A percentile compares a stretch with the other conserved stretches of the same genome.
phyloP scores from a whole-genome alignment of 2,797 vertebrate genomes.

The Pygocentrus nattereri region DNA sequence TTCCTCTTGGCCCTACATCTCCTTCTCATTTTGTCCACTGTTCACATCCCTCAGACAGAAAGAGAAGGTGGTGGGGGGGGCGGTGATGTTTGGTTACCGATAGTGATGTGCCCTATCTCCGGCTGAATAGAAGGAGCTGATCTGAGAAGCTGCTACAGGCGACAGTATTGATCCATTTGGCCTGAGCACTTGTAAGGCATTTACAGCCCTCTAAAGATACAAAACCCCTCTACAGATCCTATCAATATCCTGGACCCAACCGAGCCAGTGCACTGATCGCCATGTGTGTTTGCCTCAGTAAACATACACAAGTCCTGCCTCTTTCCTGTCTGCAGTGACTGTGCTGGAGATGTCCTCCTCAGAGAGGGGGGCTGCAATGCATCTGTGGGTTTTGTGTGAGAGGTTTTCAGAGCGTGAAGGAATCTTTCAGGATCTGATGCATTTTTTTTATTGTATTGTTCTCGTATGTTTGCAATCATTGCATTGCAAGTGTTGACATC shows the following conservation, averaged over 20 bases:
- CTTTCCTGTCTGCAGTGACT: not conserved
- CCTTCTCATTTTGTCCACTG: slow-evolving; percentile 36
- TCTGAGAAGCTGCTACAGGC: slow-evolving; percentile 34
- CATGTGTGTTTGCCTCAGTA: not conserved
- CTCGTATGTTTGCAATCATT: not conserved
- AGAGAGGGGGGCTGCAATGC: not conserved
- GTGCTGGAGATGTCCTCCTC: not conserved
- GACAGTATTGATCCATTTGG: slow-evolving; percentile 55
- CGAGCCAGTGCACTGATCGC: not conserved
- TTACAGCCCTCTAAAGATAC: slow-evolving; percentile 45
- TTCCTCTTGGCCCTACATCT: slow-evolving; percentile 39
- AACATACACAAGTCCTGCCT: slow-evolving; percentile 7
- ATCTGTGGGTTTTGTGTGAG: not conserved
- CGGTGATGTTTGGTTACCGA: slow-evolving; percentile 17
- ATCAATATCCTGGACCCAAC: slow-evolving; percentile 1
- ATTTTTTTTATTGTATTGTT: not conserved
- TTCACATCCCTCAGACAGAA: slow-evolving; percentile 22
- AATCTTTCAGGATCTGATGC: not conserved
- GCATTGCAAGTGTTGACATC: not conserved
- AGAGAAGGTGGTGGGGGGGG: not conserved
- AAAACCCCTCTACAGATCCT: slow-evolving; percentile 22
- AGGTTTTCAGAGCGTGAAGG: not conserved
- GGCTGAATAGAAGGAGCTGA: slow-evolving; percentile 39
- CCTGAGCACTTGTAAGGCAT: slow-evolving; percentile 48
- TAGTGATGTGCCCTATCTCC: slow-evolving; percentile 30